Conservation (phyloP, 2,797 vertebrate genomes). For the Spatula clypeata region DNA sequence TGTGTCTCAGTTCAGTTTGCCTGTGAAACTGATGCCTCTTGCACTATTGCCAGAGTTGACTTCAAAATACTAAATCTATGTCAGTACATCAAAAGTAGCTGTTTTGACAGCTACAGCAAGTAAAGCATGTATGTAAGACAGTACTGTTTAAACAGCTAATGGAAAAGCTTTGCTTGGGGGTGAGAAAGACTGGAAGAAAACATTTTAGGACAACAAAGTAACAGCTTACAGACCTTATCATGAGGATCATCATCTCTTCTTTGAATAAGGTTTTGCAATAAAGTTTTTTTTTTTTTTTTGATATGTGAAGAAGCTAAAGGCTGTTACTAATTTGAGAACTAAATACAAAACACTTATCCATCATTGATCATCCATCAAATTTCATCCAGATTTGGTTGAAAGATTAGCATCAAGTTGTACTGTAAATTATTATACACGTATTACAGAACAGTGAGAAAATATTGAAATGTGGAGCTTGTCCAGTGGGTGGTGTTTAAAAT, state of each 20-base stretch:
- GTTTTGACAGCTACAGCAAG: neutral
- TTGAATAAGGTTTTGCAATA: neutral
- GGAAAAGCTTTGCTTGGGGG: neutral
- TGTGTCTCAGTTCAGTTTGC: neutral
- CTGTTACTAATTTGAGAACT: neutral
- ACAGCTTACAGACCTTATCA: neutral
- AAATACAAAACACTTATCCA: neutral
- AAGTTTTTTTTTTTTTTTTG: neutral
- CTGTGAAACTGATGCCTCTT: neutral
- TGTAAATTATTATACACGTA: neutral
- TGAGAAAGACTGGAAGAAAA: neutral
- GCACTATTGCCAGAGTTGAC: neutral
- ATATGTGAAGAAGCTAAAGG: neutral
- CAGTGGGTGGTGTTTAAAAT: neutral
- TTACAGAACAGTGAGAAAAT: neutral
- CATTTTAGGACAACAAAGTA: neutral
- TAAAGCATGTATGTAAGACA: neutral
- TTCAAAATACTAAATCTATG: neutral
- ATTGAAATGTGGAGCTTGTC: neutral
- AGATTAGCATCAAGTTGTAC: neutral
- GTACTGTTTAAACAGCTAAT: neutral
- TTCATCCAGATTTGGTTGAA: neutral
- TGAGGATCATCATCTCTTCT: neutral
- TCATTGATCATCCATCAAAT: neutral
- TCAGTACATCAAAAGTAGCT: rapidly evolving